A percentile compares a stretch with the other conserved stretches of the same genome.
phyloP scores from a whole-genome alignment of 2,888 invertebrate species.

The Agapostemon virescens region DNA sequence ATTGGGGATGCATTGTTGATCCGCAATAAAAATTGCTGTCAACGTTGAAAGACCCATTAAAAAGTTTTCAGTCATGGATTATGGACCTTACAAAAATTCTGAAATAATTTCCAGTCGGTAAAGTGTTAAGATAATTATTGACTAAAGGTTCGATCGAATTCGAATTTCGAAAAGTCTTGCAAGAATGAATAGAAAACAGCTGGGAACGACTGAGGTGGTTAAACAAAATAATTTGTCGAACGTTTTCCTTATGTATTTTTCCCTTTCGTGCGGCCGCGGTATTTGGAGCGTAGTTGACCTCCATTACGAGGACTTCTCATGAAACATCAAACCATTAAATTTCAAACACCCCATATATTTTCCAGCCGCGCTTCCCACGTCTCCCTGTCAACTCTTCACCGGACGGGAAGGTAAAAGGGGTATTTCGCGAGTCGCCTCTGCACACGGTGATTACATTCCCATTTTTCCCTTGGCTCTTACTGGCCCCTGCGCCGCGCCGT shows the following conservation, averaged over 20 bases:
- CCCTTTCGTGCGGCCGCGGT: background rate
- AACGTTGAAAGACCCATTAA: no score
- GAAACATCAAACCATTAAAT: constrained; percentile 25
- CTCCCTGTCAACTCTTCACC: constrained; percentile 34
- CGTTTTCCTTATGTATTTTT: background rate
- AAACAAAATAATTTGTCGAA: background rate
- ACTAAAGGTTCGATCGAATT: background rate
- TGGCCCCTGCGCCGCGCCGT: constrained; percentile 2
- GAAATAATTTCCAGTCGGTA: no score
- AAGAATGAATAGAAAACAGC: background rate
- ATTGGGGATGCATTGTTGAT: no score
- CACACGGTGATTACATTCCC: constrained; percentile 50
- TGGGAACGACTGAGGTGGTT: background rate
- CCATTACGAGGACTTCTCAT: background rate
- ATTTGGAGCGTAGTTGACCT: constrained; percentile 4
- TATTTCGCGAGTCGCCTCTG: constrained; percentile 40
- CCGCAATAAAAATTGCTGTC: no score
- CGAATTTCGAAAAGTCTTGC: no score
- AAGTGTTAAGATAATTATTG: background rate
- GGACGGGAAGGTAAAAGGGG: constrained; percentile 26
- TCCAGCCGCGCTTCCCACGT: background rate
- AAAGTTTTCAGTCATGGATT: no score
- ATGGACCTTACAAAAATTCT: no score
- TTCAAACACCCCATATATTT: constrained; percentile 16
- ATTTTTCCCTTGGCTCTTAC: constrained; percentile 36